Evolutionary conservation across 2,797 vertebrate species (phyloP), one percentile per base, ranked within the genome.

Genomic region (Falco cherrug): DNA sequence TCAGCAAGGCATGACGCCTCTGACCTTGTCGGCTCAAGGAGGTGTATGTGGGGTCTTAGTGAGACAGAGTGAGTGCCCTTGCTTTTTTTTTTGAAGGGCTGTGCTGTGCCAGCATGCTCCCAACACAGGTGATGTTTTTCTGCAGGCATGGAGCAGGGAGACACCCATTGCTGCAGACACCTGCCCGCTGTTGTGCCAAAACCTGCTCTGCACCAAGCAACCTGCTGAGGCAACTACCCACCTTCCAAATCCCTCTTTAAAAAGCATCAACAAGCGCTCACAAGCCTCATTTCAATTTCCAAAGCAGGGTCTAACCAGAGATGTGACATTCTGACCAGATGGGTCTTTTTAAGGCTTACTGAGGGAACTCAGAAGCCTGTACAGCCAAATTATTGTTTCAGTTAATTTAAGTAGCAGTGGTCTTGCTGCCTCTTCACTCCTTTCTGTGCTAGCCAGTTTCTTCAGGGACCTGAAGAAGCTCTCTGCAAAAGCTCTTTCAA

Each of bases 321-420:
- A 95, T 87, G 56, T 80, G 96, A 91, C 95, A 73, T 96, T 97
- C 74, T 82, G 92, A 92, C 97, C 98, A 98, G 98, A 97, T 98
- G 98, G 97, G 94, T 94, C 97, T 97, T 97, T 97, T 87, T 87
- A 95, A 95, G 95, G 70, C 96, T 96, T 97, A 97, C 98, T 96
- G 95, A 95, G 97, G 97, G 96, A 97, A 97, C 95, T 97, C 94
- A 93, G 90, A 97, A 96, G 93, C 93, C 95, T 82, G 68, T 95
- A 82, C 77, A 93, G 96, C 97, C 97, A 97, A 98, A 98, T 98
- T 98, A 96, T 77, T 96, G 96, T 97, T 98, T 97, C 96, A 70
- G 90, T 89, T 98, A 95, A 97, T 97, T 97, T 97, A 95, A 95
- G 95, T 96, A 97, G 96, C 97, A 96, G 97, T 86, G 48, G 94